Evolutionary conservation across 2,888 invertebrate species (phyloP).

Genomic region (Drosophila multiciliata): DNA sequence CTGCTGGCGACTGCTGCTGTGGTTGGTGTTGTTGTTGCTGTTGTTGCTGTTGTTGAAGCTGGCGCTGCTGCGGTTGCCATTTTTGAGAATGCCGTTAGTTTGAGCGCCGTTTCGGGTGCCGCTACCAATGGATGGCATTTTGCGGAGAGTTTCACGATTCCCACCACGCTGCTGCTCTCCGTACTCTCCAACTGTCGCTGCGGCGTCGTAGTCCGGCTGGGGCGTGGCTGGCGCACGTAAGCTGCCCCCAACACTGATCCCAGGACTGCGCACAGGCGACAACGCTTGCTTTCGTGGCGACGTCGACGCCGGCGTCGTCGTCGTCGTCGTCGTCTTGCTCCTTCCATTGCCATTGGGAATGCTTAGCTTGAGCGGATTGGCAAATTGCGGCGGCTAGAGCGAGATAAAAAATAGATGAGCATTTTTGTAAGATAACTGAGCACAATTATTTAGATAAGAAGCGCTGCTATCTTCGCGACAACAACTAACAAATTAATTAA

Average conservation of each 20-base stretch:
- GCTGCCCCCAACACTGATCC: constrained; percentile 55
- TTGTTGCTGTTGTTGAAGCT: constrained; percentile 43
- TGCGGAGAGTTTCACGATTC: constrained; percentile 69
- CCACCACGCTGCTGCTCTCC: constrained; percentile 83
- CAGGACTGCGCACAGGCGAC: constrained; percentile 60
- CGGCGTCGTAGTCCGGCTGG: constrained; percentile 78
- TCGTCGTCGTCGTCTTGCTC: constrained; percentile 11
- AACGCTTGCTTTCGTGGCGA: constrained; percentile 29
- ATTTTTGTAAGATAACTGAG: not conserved
- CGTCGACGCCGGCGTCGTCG: constrained; percentile 3
- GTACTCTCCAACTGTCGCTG: constrained; percentile 87
- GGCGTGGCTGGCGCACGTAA: constrained; percentile 78
- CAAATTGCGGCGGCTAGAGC: constrained; percentile 82
- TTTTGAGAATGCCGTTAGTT: constrained; percentile 49
- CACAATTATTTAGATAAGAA: constrained; percentile 2
- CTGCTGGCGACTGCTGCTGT: constrained; percentile 51
- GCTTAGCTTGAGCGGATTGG: constrained; percentile 69
- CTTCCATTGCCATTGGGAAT: constrained; percentile 29
- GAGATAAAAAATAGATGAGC: constrained; percentile 3
- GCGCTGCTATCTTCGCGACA: constrained; percentile 16
- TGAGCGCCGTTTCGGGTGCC: constrained; percentile 84
- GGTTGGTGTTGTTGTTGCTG: constrained; percentile 42
- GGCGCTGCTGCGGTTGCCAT: constrained; percentile 55
- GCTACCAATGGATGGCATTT: constrained; percentile 38
- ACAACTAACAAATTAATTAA: constrained; percentile 1